phyloP scores from a whole-genome alignment of 2,113 vertebrate genomes.

The Jaculus jaculus region DNA sequence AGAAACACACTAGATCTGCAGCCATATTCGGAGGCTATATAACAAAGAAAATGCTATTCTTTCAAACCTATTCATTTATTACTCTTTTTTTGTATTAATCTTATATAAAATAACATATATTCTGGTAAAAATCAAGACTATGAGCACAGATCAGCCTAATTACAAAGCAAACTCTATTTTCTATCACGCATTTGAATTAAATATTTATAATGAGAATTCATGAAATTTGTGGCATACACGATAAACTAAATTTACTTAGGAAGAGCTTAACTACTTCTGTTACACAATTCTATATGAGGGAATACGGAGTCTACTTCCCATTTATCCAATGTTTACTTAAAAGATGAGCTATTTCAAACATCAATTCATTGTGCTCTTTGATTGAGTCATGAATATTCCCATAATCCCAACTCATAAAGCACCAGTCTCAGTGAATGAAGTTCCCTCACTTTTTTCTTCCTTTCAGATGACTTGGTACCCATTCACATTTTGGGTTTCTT shows the following conservation, averaged over 20 bases:
- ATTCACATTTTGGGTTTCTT: constrained; percentile 89
- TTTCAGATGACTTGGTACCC: constrained; percentile 76
- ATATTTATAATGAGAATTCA: constrained; percentile 47
- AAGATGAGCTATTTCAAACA: constrained; percentile 95
- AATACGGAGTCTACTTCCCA: constrained; percentile 82
- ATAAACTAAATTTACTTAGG: constrained; percentile 66
- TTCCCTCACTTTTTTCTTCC: constrained; percentile 65
- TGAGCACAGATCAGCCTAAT: not conserved
- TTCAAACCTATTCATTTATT: not conserved
- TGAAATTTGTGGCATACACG: constrained; percentile 58
- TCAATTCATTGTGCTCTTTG: constrained; percentile 91
- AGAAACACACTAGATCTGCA: not conserved
- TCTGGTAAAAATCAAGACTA: constrained; percentile 21
- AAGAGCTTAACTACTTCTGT: constrained; percentile 70
- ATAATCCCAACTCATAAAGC: constrained; percentile 93
- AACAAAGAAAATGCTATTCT: not conserved
- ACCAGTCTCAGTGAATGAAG: constrained; percentile 78
- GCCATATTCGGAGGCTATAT: not conserved
- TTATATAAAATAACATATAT: not conserved
- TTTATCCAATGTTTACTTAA: constrained; percentile 94
- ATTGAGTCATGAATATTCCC: constrained; percentile 97
- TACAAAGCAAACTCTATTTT: constrained; percentile 50
- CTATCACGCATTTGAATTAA: constrained; percentile 43
- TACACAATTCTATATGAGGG: constrained; percentile 61
- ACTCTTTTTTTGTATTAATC: not conserved